Conservation (phyloP, 1,140 invertebrate genomes). For the Brachionus asplanchnoidis region DNA sequence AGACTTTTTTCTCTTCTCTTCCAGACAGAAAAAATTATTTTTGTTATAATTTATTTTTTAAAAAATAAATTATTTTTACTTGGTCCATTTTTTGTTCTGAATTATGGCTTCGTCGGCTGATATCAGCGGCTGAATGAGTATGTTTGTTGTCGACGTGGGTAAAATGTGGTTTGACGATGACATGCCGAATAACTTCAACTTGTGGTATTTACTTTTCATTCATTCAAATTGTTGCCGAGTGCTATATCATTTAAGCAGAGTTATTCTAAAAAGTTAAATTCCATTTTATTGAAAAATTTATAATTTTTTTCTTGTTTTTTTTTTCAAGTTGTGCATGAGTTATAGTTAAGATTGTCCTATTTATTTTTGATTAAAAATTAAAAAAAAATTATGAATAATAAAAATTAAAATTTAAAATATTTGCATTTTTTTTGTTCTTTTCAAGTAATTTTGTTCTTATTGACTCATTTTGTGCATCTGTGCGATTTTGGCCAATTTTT, state of each 20-base stretch:
- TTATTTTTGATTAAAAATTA: background rate
- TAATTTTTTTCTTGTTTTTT: conserved; percentile 12
- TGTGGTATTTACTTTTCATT: background rate
- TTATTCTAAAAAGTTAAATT: conserved; percentile 2
- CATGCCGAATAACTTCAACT: background rate
- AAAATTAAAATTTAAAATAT: background rate
- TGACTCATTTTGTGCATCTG: background rate
- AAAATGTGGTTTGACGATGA: background rate
- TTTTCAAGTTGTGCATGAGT: background rate
- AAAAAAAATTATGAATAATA: background rate
- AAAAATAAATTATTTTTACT: background rate
- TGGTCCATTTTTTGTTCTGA: conserved; percentile 32
- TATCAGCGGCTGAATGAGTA: conserved; percentile 8
- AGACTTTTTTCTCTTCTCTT: conserved; percentile 38
- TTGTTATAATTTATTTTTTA: conserved; percentile 11
- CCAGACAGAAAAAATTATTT: conserved; percentile 43
- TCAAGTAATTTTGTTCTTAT: background rate
- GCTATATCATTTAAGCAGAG: background rate
- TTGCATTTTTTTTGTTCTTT: background rate
- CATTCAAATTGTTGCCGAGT: background rate
- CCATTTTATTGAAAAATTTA: conserved; percentile 15
- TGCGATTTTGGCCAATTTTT: background rate
- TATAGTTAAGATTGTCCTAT: background rate
- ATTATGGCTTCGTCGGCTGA: background rate
- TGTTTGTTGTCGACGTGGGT: conserved; percentile 7